phyloP scores from a whole-genome alignment of 2,888 invertebrate genomes.

The Noctua janthe region DNA sequence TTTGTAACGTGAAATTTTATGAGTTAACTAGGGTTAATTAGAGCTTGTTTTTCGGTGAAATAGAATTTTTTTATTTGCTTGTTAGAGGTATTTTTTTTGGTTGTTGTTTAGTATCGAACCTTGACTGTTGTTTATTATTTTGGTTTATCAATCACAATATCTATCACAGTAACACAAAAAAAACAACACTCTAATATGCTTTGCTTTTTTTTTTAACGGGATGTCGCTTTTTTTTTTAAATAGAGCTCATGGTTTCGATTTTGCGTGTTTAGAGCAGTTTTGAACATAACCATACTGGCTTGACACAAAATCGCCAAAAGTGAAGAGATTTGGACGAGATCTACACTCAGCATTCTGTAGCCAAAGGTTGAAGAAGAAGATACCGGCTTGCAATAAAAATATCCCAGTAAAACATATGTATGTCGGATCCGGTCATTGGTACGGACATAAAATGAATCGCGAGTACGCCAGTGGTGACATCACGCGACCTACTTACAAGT shows the following conservation, averaged over 20 bases:
- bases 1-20: slow-evolving; percentile 51
- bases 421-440: no score
- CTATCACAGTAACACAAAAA: not conserved
- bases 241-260: not conserved
- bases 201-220: not conserved
- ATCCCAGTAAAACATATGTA: no score
- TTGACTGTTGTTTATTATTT: not conserved
- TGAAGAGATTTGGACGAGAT: no score
- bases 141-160: not conserved
- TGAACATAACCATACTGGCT: not conserved
- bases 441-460: no score
- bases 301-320: no score
- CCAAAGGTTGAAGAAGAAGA: no score
- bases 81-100: accelerated
- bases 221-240: not conserved
- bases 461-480: no score
- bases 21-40: slow-evolving; percentile 59
- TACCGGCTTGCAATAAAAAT: no score
- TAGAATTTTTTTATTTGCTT: not conserved
- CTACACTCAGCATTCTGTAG: no score
- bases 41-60: slow-evolving; percentile 25
- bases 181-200: not conserved
- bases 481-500: no score
- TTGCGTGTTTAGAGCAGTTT: not conserved
- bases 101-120: not conserved